phyloP scores from a whole-genome alignment of 2,888 invertebrate genomes.

The Paralinhomoeus sp. region DNA sequence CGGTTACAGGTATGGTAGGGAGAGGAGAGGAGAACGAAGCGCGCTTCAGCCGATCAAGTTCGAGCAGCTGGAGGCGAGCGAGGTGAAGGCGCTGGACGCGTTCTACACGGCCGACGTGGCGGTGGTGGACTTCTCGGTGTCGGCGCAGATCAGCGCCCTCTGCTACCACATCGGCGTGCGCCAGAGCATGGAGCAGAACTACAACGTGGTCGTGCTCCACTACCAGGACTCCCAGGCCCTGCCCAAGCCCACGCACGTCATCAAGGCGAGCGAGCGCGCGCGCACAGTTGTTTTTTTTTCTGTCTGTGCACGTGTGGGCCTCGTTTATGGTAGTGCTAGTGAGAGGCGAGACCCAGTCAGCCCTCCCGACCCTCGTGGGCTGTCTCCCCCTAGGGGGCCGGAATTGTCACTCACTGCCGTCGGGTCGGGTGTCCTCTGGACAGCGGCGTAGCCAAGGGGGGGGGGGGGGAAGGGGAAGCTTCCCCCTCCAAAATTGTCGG shows the following conservation, averaged over 20 bases:
- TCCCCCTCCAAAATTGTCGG: too few relatives aligned
- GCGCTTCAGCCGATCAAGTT: slow-evolving; percentile 36
- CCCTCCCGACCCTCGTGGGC: too few relatives aligned
- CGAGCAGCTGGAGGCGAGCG: slow-evolving; percentile 89
- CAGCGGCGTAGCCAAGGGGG: too few relatives aligned
- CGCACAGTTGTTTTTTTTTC: too few relatives aligned
- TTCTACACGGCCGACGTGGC: slow-evolving; percentile 98
- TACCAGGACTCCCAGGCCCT: slow-evolving; percentile 7
- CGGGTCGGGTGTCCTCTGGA: too few relatives aligned
- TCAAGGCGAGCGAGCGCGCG: slow-evolving; percentile 19
- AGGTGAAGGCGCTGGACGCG: slow-evolving; percentile 70
- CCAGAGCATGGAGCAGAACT: slow-evolving; percentile 42
- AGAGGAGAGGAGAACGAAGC: too few relatives aligned
- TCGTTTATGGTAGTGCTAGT: too few relatives aligned
- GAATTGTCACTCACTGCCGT: too few relatives aligned
- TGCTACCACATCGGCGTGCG: slow-evolving; percentile 89
- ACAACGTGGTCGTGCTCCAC: slow-evolving; percentile 17
- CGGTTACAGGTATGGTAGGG: too few relatives aligned
- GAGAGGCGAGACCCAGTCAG: too few relatives aligned
- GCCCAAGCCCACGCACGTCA: slow-evolving; percentile 10
- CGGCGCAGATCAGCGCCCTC: slow-evolving; percentile 70
- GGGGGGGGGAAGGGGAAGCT: too few relatives aligned
- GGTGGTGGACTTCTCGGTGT: slow-evolving; percentile 68
- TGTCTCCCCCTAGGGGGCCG: background rate
- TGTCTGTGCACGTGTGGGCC: too few relatives aligned